Evolutionary conservation across 2,888 invertebrate species (phyloP), one percentile per base, ranked within the genome.

Genomic region (Drosophila tanythrix): DNA sequence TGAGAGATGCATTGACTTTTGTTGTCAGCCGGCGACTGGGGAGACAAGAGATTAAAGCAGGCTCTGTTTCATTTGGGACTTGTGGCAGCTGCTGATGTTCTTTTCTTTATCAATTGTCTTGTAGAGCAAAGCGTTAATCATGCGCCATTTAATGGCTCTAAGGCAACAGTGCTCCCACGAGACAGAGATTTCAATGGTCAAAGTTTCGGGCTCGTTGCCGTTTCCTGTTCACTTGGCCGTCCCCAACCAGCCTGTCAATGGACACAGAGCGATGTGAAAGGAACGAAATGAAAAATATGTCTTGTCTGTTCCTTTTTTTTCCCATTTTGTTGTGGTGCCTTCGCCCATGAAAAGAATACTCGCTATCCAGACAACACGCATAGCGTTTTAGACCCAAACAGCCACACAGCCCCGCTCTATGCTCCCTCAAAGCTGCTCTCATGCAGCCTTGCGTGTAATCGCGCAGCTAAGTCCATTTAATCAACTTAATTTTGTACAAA

Each of bases 401-500:
- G 36, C 29, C 15, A 25, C 18, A 11, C 11, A 11, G 52, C 15
- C 29, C 35, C 27, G 2, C 33, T 31, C 27, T n/a, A 2, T 21
- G 18, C 25, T 38, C 13, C 48, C 51, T 33, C 38, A 7, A 8
- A 25, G 46, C 43, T 36, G 53, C 40, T 61, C 55, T 65, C 55
- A 46, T 59, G 50, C 81, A 82, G 85, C 74, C 61, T 86, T 86
- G 85, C 85, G 85, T 86, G 90, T 86, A 86, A 86, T 86, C 90
- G 76, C 81, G 64, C 85, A 78, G 74, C 85, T 86, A 86, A 86
- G 85, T 89, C 85, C 88, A 86, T 86, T 86, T 86, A 86, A 86
- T 86, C 85, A 86, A 86, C 90, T 86, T 86, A 86, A 86, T 86
- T 86, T 86, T 74, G 82, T 86, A 86, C 90, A 86, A 89, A 86